phyloP scores from a whole-genome alignment of 1,140 invertebrate species.

The Aphidius ervi region DNA sequence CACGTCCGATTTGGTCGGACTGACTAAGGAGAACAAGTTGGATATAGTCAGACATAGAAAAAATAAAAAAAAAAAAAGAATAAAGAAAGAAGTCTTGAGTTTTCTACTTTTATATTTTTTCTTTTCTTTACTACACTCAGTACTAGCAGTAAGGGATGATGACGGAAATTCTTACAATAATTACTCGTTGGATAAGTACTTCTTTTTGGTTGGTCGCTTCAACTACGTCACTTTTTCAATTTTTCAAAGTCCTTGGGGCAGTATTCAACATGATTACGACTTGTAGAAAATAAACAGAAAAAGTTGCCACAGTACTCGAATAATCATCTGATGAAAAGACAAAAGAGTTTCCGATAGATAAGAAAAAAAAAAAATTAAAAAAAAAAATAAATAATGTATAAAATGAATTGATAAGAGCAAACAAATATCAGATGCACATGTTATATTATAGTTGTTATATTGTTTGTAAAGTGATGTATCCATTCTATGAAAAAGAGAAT shows the following conservation, averaged over 20 bases:
- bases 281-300: conserved; percentile 4
- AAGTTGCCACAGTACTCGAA: too few relatives aligned
- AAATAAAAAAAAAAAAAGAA: not conserved
- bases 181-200: conserved; percentile 23
- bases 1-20: conserved; percentile 18
- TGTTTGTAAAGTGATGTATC: conserved; percentile 18
- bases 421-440: too few relatives aligned
- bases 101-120: not conserved
- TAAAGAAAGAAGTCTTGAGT: not conserved
- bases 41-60: conserved; percentile 23
- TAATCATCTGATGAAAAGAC: too few relatives aligned
- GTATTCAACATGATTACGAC: conserved; percentile 19
- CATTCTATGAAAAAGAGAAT: not conserved
- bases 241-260: conserved; percentile 13
- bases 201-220: conserved; percentile 15
- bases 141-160: not conserved
- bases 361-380: too few relatives aligned
- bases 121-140: not conserved
- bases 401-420: too few relatives aligned
- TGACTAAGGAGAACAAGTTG: conserved; percentile 23
- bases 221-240: conserved; percentile 19
- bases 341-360: too few relatives aligned
- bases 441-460: too few relatives aligned
- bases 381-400: too few relatives aligned
- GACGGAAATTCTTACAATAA: conserved; percentile 21